Base-by-base conservation (phyloP, 2,888 invertebrate species). In the Apodemia mormo region DNA sequence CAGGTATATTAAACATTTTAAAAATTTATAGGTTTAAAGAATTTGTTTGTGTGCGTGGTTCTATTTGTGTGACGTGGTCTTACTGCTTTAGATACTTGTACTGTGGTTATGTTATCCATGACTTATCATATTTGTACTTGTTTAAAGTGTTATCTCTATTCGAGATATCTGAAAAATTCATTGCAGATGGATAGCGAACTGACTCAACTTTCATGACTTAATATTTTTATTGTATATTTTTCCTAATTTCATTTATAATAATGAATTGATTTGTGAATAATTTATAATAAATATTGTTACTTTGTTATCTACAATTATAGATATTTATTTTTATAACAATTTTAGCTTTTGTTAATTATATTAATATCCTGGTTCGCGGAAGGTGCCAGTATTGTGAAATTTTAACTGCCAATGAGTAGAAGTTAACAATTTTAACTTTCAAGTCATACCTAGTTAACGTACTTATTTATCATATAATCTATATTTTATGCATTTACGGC, bases 401-500 rank as follows among this genome's bases (percentile, higher is more conserved):
- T 71, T 76, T 79, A 79, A 86, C 86, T 87, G 90, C 87, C 87
- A 86, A 88, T 87, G 88, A 87, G 87, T 88, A 86, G 88, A 80
- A 66, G 49, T 49, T 73, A 73, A 74, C 82, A 79, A 81, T 77
- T 78, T 80, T 81, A 83, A 84, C 81, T 80, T 79, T 49, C 49
- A 77, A 90, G 89, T 90, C 88, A 85, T 84, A 83, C 75, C 77
- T 81, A 85, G 82, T 83, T 81, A 82, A 83, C 79, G 75, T 78
- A 78, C 76, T 77, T 76, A 73, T 76, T 74, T 74, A 74, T 74
- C 69, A 69, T 80, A 79, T 82, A 83, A 85, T 77, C 73, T 83
- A 82, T 82, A 80, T 80, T 81, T 81, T 78, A 81, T 89, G 92
- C 91, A 92, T 91, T 91, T 90, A 92, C 79, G 86, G 85, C 81